A percentile compares a stretch with the other conserved stretches of the same genome.
phyloP scores from a whole-genome alignment of 2,888 invertebrate genomes.

The Myopa tessellatipennis region DNA sequence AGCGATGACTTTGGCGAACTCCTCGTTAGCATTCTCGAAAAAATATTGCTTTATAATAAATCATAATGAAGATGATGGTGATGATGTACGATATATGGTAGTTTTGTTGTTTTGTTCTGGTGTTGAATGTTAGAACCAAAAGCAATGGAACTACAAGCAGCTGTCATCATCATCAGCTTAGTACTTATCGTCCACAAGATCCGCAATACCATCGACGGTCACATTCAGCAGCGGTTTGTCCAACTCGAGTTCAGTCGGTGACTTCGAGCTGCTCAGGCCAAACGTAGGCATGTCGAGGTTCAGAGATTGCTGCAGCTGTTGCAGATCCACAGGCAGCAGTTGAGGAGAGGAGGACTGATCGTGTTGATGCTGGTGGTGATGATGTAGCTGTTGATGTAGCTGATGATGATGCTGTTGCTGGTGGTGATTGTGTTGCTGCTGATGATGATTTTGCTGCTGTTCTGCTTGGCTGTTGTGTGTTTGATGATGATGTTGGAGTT shows the following conservation, averaged over 20 bases:
- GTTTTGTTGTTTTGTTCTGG: background rate
- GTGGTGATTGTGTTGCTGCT: conserved; percentile 42
- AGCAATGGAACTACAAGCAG: background rate
- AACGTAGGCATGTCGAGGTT: conserved; percentile 57
- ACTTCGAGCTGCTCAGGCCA: conserved; percentile 57
- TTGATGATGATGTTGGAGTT: conserved; percentile 43
- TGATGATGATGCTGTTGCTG: conserved; percentile 41
- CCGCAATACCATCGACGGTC: conserved; percentile 63
- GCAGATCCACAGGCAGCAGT: conserved; percentile 20
- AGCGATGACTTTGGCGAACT: conserved; percentile 14
- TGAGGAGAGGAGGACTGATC: conserved; percentile 35
- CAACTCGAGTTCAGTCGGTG: conserved; percentile 62
- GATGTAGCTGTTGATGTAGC: conserved; percentile 39
- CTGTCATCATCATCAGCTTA: conserved; percentile 22
- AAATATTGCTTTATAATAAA: background rate
- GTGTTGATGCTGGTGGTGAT: conserved; percentile 38
- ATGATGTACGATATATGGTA: background rate
- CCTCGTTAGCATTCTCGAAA: background rate
- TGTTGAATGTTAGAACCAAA: background rate
- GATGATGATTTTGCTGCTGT: conserved; percentile 41
- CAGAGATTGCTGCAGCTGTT: conserved; percentile 49
- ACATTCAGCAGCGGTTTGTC: conserved; percentile 65
- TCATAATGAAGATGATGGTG: background rate
- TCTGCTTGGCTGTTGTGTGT: background rate
- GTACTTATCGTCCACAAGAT: conserved; percentile 62